phyloP scores from a whole-genome alignment of 2,888 invertebrate species.

The Gastracanthus pulcherrimus region DNA sequence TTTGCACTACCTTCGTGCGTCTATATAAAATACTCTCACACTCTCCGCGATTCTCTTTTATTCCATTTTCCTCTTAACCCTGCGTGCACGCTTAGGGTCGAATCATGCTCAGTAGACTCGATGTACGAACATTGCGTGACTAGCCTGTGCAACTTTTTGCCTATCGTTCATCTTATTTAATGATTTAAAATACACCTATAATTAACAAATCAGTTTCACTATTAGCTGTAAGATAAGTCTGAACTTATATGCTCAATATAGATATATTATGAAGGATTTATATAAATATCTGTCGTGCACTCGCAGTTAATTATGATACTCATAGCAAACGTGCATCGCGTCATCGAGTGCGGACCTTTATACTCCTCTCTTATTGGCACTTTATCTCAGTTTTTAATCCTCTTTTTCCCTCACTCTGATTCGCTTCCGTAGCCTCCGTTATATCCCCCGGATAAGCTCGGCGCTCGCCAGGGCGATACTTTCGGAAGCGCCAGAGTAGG shows the following conservation, averaged over 20 bases:
- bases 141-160: too few relatives aligned
- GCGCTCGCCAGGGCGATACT: not conserved
- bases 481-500: conserved; percentile 57
- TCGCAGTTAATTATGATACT: too few relatives aligned
- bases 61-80: conserved; percentile 21
- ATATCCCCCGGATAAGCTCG: not conserved
- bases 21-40: not conserved
- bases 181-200: too few relatives aligned
- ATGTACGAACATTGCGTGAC: too few relatives aligned
- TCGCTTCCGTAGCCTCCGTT: conserved; percentile 26
- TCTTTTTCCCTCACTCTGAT: conserved; percentile 47
- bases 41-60: conserved; percentile 32
- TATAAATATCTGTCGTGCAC: too few relatives aligned
- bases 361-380: not conserved
- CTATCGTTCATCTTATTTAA: too few relatives aligned
- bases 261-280: too few relatives aligned
- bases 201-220: too few relatives aligned
- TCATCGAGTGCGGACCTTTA: not conserved
- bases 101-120: too few relatives aligned
- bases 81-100: not conserved
- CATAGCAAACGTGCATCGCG: too few relatives aligned
- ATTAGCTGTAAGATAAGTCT: too few relatives aligned
- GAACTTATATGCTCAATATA: too few relatives aligned
- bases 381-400: conserved; percentile 28
- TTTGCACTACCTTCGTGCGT: not conserved